Conservation (phyloP, 2,888 invertebrate species). For the Dryadula phaetusa region DNA sequence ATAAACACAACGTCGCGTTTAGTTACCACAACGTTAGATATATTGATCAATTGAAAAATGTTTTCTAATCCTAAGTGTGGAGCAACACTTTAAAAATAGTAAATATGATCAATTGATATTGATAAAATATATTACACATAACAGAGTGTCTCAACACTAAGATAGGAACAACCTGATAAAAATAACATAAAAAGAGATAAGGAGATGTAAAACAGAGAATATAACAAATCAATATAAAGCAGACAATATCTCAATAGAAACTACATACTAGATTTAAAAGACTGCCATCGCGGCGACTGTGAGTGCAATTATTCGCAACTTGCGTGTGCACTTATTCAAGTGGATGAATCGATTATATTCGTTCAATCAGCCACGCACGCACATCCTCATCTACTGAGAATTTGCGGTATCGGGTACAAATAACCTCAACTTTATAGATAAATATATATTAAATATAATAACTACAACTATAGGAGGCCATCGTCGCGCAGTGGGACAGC, state of each 20-base stretch:
- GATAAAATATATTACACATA: no score
- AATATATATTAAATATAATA: background rate
- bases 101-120: no score
- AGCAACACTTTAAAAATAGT: no score
- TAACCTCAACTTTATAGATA: background rate
- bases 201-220: no score
- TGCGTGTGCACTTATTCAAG: conserved; percentile 6
- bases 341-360: conserved; percentile 20
- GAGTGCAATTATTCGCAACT: background rate
- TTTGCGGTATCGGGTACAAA: background rate
- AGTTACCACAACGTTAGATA: background rate
- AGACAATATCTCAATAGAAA: background rate
- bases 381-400: background rate
- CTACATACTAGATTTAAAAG: background rate
- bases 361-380: conserved; percentile 6
- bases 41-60: no score
- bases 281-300: background rate
- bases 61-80: no score
- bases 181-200: background rate
- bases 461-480: no score
- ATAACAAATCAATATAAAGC: no score
- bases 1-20: background rate
- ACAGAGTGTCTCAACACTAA: no score
- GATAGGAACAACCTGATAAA: no score
- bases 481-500: no score